Evolutionary conservation across 2,113 vertebrate genomes (phyloP), one percentile per base, ranked within the genome.

Genomic region (Oplegnathus fasciatus): DNA sequence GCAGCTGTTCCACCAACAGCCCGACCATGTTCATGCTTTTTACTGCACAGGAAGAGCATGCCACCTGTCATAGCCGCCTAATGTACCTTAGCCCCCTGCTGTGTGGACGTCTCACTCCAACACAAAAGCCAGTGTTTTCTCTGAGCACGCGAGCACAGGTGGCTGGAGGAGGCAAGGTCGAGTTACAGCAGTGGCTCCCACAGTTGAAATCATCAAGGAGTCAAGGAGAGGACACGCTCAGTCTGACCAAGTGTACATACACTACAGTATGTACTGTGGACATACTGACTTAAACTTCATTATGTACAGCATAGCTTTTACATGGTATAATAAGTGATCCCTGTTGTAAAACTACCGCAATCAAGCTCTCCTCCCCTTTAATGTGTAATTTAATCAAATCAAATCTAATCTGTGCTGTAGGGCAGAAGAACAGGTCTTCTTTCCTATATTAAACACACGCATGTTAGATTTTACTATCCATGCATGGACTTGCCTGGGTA

Each of bases 51-150:
- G 69, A 68, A 83, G 81, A 86, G 75, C 2, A 82, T 50, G 84
- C 88, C 93, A 95, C 93, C 94, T 94, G 93, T 95, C 90, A 66
- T 32, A 78, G 67, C 46, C 34, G 83, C 86, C 57, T 86, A 85
- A 88, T 90, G 83, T 71, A 93, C 90, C 91, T 91, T 77, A 48
- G 54, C 85, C 92, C 86, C 92, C 93, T 54, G 87, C 88, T 58
- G 88, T 88, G 89, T n/a, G 82, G 82, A 92, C 30, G 76, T 94
- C 93, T 92, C 89, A 90, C 84, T 92, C 90, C 86, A 88, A 94
- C 92, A 96, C 95, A 95, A 94, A 94, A 92, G 88, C 82, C 78
- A 87, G 89, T 95, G 95, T 95, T 94, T 91, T 92, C 91, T 80
- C 91, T 83, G 84, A 86, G 77, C 86, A n/a, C 50, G 88, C 90